Conservation (phyloP, 2,888 invertebrate species). For the Amblyjoppa fuscipennis region DNA sequence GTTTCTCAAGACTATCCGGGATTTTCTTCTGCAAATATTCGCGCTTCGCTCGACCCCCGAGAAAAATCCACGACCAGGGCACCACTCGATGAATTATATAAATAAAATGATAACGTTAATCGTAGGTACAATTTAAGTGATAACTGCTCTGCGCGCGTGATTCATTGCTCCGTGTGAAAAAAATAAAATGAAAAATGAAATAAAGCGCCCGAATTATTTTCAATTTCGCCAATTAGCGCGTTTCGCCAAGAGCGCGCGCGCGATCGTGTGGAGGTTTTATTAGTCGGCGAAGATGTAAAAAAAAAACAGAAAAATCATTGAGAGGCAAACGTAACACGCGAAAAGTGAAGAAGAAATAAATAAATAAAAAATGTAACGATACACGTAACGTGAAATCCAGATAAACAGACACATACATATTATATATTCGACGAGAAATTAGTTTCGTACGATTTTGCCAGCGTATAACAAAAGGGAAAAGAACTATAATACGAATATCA, state of each 20-base stretch:
- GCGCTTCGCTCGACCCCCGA: constrained; percentile 31
- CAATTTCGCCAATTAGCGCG: constrained; percentile 10
- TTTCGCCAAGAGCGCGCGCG: not conserved
- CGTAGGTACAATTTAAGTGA: constrained; percentile 49
- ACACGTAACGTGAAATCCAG: constrained; percentile 64
- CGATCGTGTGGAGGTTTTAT: constrained; percentile 12
- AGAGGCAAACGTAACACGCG: constrained; percentile 33
- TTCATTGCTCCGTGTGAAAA: constrained; percentile 9
- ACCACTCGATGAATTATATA: constrained; percentile 69
- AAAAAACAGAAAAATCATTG: constrained; percentile 10
- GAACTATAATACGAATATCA: constrained; percentile 60
- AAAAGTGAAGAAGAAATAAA: constrained; percentile 52
- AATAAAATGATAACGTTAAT: constrained; percentile 45
- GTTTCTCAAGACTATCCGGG: constrained; percentile 19
- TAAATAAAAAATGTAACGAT: constrained; percentile 59
- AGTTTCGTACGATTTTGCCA: constrained; percentile 77
- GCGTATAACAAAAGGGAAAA: constrained; percentile 70
- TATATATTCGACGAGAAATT: constrained; percentile 77
- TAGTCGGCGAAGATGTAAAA: constrained; percentile 33
- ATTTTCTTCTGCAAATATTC: constrained; percentile 20
- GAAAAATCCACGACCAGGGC: constrained; percentile 67
- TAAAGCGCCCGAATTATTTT: constrained; percentile 13
- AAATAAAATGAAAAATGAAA: not conserved
- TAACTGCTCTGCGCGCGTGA: constrained; percentile 32
- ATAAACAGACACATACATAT: constrained; percentile 66